Evolutionary conservation across 2,113 vertebrate genomes (phyloP).

Genomic region (Melospiza melodia): DNA sequence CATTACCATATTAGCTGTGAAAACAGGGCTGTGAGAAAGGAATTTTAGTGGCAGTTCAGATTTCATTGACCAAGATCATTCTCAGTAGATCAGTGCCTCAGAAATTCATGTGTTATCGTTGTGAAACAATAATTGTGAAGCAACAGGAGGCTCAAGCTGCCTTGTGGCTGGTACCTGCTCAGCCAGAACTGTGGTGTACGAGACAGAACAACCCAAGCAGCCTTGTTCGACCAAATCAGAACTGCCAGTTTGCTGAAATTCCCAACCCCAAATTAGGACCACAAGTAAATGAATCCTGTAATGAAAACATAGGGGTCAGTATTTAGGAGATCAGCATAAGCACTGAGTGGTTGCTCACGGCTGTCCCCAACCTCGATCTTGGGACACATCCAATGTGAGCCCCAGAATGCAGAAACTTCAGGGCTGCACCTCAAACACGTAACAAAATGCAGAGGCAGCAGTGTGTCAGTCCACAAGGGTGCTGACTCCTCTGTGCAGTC

Average conservation of each 20-base stretch:
- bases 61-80: background rate
- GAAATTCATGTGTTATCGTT: background rate
- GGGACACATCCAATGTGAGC: background rate
- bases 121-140: background rate
- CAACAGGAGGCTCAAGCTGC: background rate
- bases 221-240: background rate
- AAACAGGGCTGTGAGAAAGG: background rate
- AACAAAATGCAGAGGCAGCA: background rate
- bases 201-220: background rate
- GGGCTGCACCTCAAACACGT: background rate
- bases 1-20: background rate
- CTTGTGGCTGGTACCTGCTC: background rate
- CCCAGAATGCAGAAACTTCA: background rate
- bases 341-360: background rate
- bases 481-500: background rate
- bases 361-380: background rate
- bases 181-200: background rate
- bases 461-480: background rate
- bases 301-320: background rate
- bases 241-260: background rate
- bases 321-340: conserved; percentile 1
- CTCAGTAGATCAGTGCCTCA: background rate
- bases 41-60: background rate
- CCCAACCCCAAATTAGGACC: background rate
- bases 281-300: conserved; percentile 21